Percentiles rank a stretch among this genome's conserved stretches.
Evolutionary conservation across 2,888 invertebrate genomes (phyloP).

Genomic region (Drosophila sordidula): DNA sequence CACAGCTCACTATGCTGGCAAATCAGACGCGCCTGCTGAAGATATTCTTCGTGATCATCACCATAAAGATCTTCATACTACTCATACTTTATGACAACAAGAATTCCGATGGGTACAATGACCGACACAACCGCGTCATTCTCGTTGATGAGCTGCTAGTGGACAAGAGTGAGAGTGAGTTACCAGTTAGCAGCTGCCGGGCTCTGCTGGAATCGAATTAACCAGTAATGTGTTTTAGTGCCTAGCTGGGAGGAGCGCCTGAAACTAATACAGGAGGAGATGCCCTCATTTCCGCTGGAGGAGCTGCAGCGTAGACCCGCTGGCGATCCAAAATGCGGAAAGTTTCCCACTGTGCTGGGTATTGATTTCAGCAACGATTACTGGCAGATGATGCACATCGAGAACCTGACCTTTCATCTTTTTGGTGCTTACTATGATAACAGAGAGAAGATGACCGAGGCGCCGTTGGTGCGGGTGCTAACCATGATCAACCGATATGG

Average conservation of each 20-base stretch:
- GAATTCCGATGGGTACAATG: background rate
- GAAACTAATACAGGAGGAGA: constrained; percentile 49
- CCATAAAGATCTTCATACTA: constrained; percentile 34
- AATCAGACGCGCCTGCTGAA: constrained; percentile 20
- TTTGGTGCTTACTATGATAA: constrained; percentile 95
- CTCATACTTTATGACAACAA: constrained; percentile 13
- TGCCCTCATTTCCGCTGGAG: constrained; percentile 62
- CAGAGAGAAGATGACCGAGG: constrained; percentile 90
- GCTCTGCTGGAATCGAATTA: background rate
- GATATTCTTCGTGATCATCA: constrained; percentile 30
- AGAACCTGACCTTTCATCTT: constrained; percentile 93
- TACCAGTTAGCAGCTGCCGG: background rate
- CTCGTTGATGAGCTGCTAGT: constrained; percentile 39
- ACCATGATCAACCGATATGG: constrained; percentile 94
- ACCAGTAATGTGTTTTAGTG: constrained; percentile 4
- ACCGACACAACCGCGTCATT: background rate
- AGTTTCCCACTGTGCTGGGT: constrained; percentile 90
- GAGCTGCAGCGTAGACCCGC: constrained; percentile 26
- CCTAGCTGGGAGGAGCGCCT: constrained; percentile 43
- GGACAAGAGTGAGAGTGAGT: constrained; percentile 36
- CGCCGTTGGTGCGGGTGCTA: constrained; percentile 92
- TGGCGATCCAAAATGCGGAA: constrained; percentile 24
- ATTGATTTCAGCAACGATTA: constrained; percentile 96
- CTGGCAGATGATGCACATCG: constrained; percentile 93
- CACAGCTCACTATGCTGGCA: constrained; percentile 26